A percentile compares a stretch with the other conserved stretches of the same genome.
Conservation (phyloP, 2,113 vertebrate species). For the Cettia cetti region DNA sequence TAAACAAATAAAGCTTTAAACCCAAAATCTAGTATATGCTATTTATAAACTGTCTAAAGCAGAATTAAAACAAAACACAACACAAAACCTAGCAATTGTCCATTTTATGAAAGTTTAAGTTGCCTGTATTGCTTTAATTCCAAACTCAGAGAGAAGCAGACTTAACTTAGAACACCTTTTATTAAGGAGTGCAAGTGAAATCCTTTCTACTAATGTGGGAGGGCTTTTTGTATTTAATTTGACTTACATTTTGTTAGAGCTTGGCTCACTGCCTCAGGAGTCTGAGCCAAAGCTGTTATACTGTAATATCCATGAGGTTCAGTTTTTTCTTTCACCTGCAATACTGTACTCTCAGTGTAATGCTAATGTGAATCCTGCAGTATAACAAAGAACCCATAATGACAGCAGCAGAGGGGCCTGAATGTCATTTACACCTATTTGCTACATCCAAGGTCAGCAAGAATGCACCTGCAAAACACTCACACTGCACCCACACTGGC, state of each 20-base stretch:
- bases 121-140: neutral
- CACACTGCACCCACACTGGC: neutral
- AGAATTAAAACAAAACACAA: neutral
- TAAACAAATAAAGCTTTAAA: neutral
- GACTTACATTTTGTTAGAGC: slow-evolving; percentile 41
- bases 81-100: neutral
- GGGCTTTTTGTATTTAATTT: slow-evolving; percentile 23
- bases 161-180: neutral
- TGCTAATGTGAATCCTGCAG: slow-evolving; percentile 47
- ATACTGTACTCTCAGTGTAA: slow-evolving; percentile 19
- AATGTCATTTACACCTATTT: slow-evolving; percentile 63
- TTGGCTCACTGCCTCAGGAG: slow-evolving; percentile 25
- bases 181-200: neutral
- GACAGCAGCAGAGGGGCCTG: slow-evolving; percentile 19
- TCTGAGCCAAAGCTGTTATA: slow-evolving; percentile 22
- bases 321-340: slow-evolving; percentile 30
- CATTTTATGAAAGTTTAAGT: neutral
- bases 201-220: slow-evolving; percentile 14
- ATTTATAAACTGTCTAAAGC: neutral
- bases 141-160: neutral
- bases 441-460: slow-evolving; percentile 65
- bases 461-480: slow-evolving; percentile 50
- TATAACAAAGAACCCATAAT: slow-evolving; percentile 49
- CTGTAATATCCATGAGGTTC: slow-evolving; percentile 39
- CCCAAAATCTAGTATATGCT: neutral